Conservation (phyloP, 2,888 invertebrate genomes). For the Polydrusus pterygomalis region DNA sequence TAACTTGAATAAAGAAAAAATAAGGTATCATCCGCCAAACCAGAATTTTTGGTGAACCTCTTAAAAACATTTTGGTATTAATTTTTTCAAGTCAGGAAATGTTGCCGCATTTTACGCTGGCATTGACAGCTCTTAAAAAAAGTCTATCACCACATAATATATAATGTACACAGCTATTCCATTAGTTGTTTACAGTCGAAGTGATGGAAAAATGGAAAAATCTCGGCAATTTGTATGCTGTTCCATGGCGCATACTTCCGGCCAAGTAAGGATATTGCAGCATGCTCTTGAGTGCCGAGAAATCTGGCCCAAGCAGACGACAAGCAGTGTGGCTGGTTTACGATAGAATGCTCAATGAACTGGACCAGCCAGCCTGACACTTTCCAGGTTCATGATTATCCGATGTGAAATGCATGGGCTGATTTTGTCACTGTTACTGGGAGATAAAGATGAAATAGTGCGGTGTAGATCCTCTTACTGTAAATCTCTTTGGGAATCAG, state of each 20-base stretch:
- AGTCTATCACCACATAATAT: slow-evolving; percentile 1
- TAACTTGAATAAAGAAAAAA: no score
- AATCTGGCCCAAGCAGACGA: slow-evolving; percentile 35
- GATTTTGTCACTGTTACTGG: slow-evolving; percentile 20
- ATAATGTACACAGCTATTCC: background rate
- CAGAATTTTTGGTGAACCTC: no score
- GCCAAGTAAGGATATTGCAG: slow-evolving; percentile 24
- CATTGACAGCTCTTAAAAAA: no score
- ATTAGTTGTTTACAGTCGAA: slow-evolving; percentile 16
- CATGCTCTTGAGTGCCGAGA: slow-evolving; percentile 12
- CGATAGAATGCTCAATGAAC: slow-evolving; percentile 36
- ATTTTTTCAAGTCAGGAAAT: no score
- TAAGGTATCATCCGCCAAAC: no score
- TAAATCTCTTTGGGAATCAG: slow-evolving; percentile 16
- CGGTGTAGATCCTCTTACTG: background rate
- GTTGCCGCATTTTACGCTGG: no score
- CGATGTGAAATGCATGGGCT: slow-evolving; percentile 23
- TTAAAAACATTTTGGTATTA: no score
- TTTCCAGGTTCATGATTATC: slow-evolving; percentile 45
- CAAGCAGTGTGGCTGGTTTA: slow-evolving; percentile 31
- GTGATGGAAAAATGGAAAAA: slow-evolving; percentile 38
- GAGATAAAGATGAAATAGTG: slow-evolving; percentile 27
- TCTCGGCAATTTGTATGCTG: slow-evolving; percentile 31
- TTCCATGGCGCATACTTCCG: slow-evolving; percentile 31
- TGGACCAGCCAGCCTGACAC: slow-evolving; percentile 35